phyloP scores from a whole-genome alignment of 92 coral and sea anemone species.

The Palythoa grandiflora region DNA sequence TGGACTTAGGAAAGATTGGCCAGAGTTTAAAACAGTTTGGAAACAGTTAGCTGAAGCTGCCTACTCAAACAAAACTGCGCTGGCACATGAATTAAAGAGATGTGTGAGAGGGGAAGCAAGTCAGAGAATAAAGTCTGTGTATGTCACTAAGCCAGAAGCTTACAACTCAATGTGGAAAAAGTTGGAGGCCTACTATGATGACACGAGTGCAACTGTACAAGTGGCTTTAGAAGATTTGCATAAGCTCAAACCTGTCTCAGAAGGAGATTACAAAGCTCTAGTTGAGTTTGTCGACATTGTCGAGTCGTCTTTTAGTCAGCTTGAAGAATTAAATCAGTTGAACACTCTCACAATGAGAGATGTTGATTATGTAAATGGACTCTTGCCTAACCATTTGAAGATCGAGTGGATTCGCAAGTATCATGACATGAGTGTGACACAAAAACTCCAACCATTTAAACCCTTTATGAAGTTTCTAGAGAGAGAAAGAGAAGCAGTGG shows the following conservation, averaged over 20 bases:
- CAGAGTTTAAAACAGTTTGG: constrained; percentile 76
- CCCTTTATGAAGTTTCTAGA: constrained; percentile 75
- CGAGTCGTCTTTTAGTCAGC: constrained; percentile 67
- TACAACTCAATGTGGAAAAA: constrained; percentile 50
- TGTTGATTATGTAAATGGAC: constrained; percentile 42
- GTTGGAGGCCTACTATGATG: constrained; percentile 66
- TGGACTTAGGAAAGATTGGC: constrained; percentile 69
- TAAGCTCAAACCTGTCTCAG: constrained; percentile 56
- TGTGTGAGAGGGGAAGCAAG: constrained; percentile 65
- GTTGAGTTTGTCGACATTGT: constrained; percentile 70
- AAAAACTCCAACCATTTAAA: constrained; percentile 64
- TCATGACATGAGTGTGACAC: constrained; percentile 60
- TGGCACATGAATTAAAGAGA: constrained; percentile 68
- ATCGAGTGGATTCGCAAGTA: constrained; percentile 70
- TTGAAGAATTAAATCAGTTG: constrained; percentile 3
- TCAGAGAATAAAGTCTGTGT: constrained; percentile 68
- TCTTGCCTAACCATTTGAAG: constrained; percentile 64
- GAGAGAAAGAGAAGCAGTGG: constrained; percentile 64
- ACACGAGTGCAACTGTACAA: constrained; percentile 70
- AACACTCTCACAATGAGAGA: constrained; percentile 41
- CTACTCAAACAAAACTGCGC: constrained; percentile 56
- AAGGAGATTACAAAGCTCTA: constrained; percentile 63
- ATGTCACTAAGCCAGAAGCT: constrained; percentile 73
- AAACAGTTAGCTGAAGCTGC: constrained; percentile 55
- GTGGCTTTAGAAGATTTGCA: constrained; percentile 67